These are phyloP conservation scores for Manis javanica DNA, from an alignment of 2,797 vertebrate genomes.

Conservation along the genomic window DNA sequence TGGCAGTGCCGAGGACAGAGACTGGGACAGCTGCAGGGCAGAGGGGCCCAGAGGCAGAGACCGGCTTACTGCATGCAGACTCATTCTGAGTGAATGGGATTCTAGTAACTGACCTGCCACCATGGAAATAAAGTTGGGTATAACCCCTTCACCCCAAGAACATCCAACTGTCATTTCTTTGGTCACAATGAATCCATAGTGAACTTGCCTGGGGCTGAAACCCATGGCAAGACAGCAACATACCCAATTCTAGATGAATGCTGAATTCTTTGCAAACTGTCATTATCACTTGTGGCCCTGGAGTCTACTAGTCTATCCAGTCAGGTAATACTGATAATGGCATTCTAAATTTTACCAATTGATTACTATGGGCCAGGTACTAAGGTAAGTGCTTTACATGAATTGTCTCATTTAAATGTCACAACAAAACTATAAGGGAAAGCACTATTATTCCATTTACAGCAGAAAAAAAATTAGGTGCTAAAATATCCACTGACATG, in stretches of 20 bases:
- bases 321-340: constrained; percentile 5
- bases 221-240: background rate
- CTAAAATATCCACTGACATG: constrained; percentile 42
- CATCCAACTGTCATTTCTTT: too few species aligned
- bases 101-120: too few species aligned
- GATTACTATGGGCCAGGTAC: constrained; percentile 13
- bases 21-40: too few species aligned
- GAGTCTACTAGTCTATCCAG: background rate
- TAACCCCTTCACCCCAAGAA: too few species aligned
- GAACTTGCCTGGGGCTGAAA: too few species aligned
- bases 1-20: too few species aligned
- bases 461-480: constrained; percentile 50
- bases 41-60: too few species aligned
- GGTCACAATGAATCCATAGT: too few species aligned
- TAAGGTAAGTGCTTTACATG: background rate
- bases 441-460: background rate
- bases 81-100: too few species aligned
- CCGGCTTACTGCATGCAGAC: too few species aligned
- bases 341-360: constrained; percentile 38
- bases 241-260: constrained; percentile 12
- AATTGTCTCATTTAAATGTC: constrained; percentile 53
- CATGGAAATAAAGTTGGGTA: too few species aligned
- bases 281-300: background rate
- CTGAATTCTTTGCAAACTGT: constrained; percentile 11
- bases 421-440: constrained; percentile 38